Conservation (phyloP, 2,113 vertebrate species). For the Azemiops feae region DNA sequence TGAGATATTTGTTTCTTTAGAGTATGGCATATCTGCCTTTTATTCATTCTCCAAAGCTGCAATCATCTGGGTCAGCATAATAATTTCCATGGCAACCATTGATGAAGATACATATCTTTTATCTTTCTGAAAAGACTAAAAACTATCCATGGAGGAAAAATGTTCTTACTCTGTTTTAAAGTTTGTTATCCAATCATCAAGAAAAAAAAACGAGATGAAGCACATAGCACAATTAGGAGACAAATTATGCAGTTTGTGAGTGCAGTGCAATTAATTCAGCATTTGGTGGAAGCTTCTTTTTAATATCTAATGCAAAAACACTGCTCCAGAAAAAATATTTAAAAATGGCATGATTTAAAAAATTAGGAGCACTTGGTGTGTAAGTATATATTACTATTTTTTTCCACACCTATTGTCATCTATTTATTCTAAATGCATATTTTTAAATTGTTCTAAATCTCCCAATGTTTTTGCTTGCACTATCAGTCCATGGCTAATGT, state of each 20-base stretch:
- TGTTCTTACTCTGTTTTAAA: constrained; percentile 1
- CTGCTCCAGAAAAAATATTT: not conserved
- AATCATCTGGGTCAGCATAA: constrained; percentile 18
- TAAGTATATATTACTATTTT: not conserved
- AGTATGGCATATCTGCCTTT: not conserved
- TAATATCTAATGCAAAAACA: not conserved
- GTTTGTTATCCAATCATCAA: not conserved
- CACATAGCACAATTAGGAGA: not conserved
- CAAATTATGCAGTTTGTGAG: not conserved
- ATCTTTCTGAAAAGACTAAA: not conserved
- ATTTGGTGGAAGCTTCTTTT: not conserved
- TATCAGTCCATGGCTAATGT: constrained; percentile 4
- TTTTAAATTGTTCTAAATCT: constrained; percentile 18
- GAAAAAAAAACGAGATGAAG: not conserved
- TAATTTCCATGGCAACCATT: constrained; percentile 15
- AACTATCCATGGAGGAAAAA: constrained; percentile 4
- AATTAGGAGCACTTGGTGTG: not conserved
- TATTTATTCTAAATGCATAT: not conserved
- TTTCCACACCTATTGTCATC: not conserved
- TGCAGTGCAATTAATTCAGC: not conserved
- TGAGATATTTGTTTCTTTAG: constrained; percentile 13
- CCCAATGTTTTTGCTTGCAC: constrained; percentile 12
- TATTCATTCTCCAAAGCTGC: constrained; percentile 6
- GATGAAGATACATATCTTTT: constrained; percentile 10
- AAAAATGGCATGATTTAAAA: too few relatives aligned